Evolutionary conservation across 2,888 invertebrate species (phyloP), one percentile per base, ranked within the genome.

Genomic region (Drosophila mayaguana): DNA sequence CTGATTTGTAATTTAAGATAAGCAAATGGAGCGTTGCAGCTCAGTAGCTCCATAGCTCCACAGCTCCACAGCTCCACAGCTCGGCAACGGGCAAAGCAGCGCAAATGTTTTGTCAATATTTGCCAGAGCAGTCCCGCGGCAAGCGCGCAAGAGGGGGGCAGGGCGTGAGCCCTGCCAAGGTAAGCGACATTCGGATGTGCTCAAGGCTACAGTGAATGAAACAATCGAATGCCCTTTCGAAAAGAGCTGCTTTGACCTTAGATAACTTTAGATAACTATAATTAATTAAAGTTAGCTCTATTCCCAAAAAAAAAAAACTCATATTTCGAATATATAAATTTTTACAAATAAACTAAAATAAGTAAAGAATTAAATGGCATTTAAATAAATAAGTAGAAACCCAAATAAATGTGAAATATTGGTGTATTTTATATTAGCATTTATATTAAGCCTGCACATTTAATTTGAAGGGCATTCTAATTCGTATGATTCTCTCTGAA

Each of bases 1-100:
- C 89, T 86, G 86, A 86, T 89, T 86, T 89, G 86, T 89, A 87
- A 86, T 87, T 86, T 86, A 84, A 89, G 89, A 87, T 87, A 87
- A 86, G 81, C 85, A 83, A 85, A 81, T 87, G 87, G 80, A 80
- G 83, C 80, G 68, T 69, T 71, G 72, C 72, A 78, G 62, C 38
- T 51, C 36, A 38, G 60, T 61, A 59, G 53, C 48, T 51, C 22
- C 14, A 43, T 61, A 59, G 53, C 48, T 51, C 22, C 14, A 43
- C 64, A 68, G 28, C 53, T 22, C 40, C 48, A 38, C 64, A 68
- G 28, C 53, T 18, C 46, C 51, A 34, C 25, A 43, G 20, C 69
- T 28, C 60, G 54, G 63, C 75, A 79, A 78, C 79, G 63, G 25
- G n/a, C 65, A 72, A 65, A 78, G 69, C 72, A 73, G 65, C 68